Percentiles rank a stretch among this genome's conserved stretches.
These are phyloP conservation scores for Corythoichthys haematopterus DNA, from an alignment of 2,113 vertebrate genomes.

Conservation along the genomic window DNA sequence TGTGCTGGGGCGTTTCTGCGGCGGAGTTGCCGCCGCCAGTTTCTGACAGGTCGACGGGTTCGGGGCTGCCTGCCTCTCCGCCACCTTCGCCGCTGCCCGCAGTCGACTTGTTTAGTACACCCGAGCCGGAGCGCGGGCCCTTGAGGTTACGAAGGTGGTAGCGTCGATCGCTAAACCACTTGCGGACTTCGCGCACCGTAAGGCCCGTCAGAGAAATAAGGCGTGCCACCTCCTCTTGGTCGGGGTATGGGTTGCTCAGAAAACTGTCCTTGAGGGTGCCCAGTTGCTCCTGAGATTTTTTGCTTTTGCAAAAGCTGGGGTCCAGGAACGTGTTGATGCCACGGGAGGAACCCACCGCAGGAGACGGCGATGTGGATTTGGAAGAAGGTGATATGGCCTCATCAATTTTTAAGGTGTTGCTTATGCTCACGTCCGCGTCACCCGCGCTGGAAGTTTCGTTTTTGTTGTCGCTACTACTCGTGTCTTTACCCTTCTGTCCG, in stretches of 20 bases:
- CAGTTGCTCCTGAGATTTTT: conserved; percentile 95
- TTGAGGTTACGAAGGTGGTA: conserved; percentile 93
- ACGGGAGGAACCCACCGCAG: conserved; percentile 65
- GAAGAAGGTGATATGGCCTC: conserved; percentile 51
- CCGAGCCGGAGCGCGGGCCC: conserved; percentile 68
- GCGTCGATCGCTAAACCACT: conserved; percentile 96
- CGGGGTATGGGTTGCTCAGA: conserved; percentile 84
- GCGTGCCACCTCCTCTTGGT: conserved; percentile 88
- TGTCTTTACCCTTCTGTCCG: conserved; percentile 21
- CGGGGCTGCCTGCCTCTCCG: conserved; percentile 6
- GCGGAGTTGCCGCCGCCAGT: conserved; percentile 19
- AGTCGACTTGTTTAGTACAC: conserved; percentile 31
- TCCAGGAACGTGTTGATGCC: conserved; percentile 77
- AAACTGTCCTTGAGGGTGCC: conserved; percentile 90
- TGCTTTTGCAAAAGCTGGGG: conserved; percentile 83
- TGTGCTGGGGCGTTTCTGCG: conserved; percentile 62
- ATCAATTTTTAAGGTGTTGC: conserved; percentile 45
- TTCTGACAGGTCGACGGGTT: conserved; percentile 66
- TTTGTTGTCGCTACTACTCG: conserved; percentile 24
- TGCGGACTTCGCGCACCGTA: conserved; percentile 88
- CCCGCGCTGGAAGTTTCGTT: conserved; percentile 20
- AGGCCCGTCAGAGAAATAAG: conserved; percentile 86
- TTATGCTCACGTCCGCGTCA: conserved; percentile 24
- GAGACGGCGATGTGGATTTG: conserved; percentile 68
- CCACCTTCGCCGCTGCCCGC: conserved; percentile 5